Percentiles rank a stretch among this genome's conserved stretches.
These are phyloP conservation scores for Pristionchus japonicus DNA, from an alignment of 2,888 invertebrate genomes.

Conservation along the genomic window DNA sequence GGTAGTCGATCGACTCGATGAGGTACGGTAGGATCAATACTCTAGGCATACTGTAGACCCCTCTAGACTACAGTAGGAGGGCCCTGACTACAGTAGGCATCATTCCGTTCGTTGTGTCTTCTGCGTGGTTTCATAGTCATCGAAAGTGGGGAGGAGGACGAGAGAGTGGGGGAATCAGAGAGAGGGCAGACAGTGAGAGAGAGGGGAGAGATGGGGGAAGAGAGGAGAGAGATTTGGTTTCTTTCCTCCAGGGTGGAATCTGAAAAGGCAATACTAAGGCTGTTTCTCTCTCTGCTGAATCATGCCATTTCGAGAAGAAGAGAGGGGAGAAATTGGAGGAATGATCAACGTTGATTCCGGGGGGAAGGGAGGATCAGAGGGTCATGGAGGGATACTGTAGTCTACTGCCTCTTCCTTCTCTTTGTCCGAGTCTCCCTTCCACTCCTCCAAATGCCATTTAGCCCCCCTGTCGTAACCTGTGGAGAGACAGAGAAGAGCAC, in stretches of 20 bases:
- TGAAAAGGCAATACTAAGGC: conserved; percentile 34
- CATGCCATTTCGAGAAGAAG: conserved; percentile 35
- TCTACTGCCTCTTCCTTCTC: conserved; percentile 14
- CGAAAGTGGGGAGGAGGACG: neutral
- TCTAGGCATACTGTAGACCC: conserved; percentile 9
- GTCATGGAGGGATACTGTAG: neutral
- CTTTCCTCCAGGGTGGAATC: neutral
- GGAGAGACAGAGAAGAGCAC: conserved; percentile 7
- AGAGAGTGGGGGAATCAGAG: neutral
- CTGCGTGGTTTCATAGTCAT: conserved; percentile 41
- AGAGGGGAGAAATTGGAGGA: conserved; percentile 8
- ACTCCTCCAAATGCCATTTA: conserved; percentile 36
- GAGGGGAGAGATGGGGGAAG: neutral
- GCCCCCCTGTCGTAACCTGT: conserved; percentile 31
- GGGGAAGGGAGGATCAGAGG: neutral
- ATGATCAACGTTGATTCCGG: neutral
- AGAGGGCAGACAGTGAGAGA: neutral
- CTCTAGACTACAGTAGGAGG: neutral
- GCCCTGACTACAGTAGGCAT: conserved; percentile 1
- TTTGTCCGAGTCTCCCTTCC: conserved; percentile 23
- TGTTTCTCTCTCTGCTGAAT: conserved; percentile 29
- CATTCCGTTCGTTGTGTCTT: conserved; percentile 6
- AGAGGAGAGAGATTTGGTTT: conserved; percentile 10
- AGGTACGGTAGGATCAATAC: conserved; percentile 46
- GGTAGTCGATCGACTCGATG: conserved; percentile 47